A percentile compares a stretch with the other conserved stretches of the same genome.
Evolutionary conservation across 2,888 invertebrate species (phyloP).

Genomic region (Protonemura montana): DNA sequence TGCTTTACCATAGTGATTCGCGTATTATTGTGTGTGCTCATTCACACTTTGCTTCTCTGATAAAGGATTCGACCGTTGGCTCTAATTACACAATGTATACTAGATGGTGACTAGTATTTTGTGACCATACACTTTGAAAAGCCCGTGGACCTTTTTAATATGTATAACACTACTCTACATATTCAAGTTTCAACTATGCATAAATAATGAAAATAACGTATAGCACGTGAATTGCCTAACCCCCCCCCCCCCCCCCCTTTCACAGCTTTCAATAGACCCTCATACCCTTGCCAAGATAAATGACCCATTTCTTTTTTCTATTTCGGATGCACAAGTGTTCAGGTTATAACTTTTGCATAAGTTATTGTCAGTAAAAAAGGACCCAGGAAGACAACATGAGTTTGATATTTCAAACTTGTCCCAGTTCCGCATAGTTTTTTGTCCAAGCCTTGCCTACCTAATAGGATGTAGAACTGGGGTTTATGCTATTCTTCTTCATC

Average conservation of each 20-base stretch:
- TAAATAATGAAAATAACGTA: slow-evolving; percentile 37
- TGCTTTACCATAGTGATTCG: not conserved
- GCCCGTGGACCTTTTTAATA: not conserved
- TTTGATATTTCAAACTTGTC: slow-evolving; percentile 36
- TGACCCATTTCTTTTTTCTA: not conserved
- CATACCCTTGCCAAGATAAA: slow-evolving; percentile 19
- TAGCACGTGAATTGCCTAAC: slow-evolving; percentile 40
- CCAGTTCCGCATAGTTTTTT: slow-evolving; percentile 29
- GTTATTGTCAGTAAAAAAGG: slow-evolving; percentile 15
- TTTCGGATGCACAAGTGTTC: slow-evolving; percentile 27
- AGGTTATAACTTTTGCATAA: slow-evolving; percentile 26
- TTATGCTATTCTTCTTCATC: not conserved
- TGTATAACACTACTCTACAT: slow-evolving; percentile 40
- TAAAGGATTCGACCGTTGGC: slow-evolving; percentile 25
- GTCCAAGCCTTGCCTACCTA: not conserved
- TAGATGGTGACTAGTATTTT: slow-evolving; percentile 17
- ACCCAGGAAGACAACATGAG: slow-evolving; percentile 21
- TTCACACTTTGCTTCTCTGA: not conserved
- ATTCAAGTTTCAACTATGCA: slow-evolving; percentile 42
- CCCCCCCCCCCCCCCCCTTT: slow-evolving; percentile 19
- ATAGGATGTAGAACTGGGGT: slow-evolving; percentile 23
- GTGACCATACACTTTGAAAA: slow-evolving; percentile 1
- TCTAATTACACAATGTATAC: slow-evolving; percentile 18
- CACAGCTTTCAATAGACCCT: not conserved
- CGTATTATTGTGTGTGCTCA: not conserved